A percentile compares a stretch with the other conserved stretches of the same genome.
Evolutionary conservation across 2,888 invertebrate genomes (phyloP).

Genomic region (Eupithecia exiguata): DNA sequence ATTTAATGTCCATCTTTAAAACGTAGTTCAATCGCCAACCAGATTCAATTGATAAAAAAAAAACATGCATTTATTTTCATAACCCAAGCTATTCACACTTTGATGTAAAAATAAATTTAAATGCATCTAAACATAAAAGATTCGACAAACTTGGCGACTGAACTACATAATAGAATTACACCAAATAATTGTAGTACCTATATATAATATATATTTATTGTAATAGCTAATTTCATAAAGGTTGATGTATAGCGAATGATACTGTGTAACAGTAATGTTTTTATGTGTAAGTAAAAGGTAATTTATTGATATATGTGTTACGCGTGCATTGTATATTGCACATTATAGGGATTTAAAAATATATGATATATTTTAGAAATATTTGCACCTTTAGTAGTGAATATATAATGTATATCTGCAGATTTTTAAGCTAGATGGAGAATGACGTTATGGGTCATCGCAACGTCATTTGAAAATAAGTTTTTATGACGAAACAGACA

Average conservation of each 20-base stretch:
- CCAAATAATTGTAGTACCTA: conserved; percentile 58
- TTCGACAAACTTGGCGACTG: conserved; percentile 65
- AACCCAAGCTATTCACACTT: background rate
- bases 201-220: conserved; percentile 52
- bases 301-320: conserved; percentile 68
- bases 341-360: conserved; percentile 77
- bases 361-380: conserved; percentile 82
- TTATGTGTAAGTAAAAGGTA: conserved; percentile 73
- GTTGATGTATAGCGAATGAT: conserved; percentile 78
- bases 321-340: conserved; percentile 81
- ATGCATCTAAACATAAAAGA: background rate
- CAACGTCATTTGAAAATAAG: conserved; percentile 62
- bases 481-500: conserved; percentile 67
- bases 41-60: background rate
- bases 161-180: conserved; percentile 70
- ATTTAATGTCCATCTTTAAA: conserved; percentile 64
- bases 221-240: conserved; percentile 69
- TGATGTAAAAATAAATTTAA: background rate
- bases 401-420: conserved; percentile 80
- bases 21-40: conserved; percentile 70
- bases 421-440: conserved; percentile 73
- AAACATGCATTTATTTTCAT: background rate
- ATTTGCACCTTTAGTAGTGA: conserved; percentile 83
- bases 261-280: conserved; percentile 81
- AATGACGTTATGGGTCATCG: conserved; percentile 51